Evolutionary conservation across 2,113 vertebrate genomes (phyloP).

Genomic region (Callocephalon fimbriatum): DNA sequence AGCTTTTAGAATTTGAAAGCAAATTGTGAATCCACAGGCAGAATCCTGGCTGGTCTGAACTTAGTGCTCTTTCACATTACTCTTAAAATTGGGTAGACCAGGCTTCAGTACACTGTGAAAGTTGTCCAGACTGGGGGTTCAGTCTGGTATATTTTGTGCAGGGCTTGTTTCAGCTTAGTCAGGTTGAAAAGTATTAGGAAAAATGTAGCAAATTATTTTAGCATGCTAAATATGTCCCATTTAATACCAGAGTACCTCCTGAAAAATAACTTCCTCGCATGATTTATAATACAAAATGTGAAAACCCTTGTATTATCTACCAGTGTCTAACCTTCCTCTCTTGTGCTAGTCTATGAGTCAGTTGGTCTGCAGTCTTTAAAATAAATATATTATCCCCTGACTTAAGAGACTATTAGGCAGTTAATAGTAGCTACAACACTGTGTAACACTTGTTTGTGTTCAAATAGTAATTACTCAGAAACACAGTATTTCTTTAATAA

Average conservation of each 20-base stretch:
- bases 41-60: neutral
- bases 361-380: neutral
- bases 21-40: neutral
- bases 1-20: neutral
- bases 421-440: neutral
- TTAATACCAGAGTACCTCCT: neutral
- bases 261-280: neutral
- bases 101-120: neutral
- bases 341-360: neutral
- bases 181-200: neutral
- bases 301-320: neutral
- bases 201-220: neutral
- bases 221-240: neutral
- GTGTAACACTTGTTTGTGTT: neutral
- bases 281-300: neutral
- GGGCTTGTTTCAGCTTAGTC: neutral
- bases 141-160: neutral
- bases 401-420: neutral
- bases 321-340: neutral
- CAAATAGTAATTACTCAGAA: neutral
- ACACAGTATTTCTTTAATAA: neutral
- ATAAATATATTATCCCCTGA: neutral
- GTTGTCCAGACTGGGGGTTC: neutral
- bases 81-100: neutral
- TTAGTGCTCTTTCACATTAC: neutral